Conservation (phyloP, 2,888 invertebrate genomes). For the Merodon equestris region DNA sequence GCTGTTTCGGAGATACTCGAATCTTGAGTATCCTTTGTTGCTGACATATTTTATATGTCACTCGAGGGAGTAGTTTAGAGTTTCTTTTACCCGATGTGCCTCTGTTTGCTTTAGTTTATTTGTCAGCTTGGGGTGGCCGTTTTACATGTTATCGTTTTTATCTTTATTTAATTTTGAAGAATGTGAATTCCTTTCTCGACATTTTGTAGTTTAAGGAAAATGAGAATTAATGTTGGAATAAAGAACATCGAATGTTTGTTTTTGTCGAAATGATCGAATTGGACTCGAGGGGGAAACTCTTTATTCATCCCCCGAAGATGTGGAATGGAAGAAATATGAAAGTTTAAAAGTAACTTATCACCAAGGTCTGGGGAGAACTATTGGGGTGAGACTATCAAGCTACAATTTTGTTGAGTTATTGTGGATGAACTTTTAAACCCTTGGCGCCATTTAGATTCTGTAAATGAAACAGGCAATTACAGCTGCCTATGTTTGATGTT, state of each 20-base stretch:
- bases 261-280: too few species aligned
- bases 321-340: neutral
- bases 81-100: neutral
- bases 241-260: too few species aligned
- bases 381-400: too few species aligned
- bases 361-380: too few species aligned
- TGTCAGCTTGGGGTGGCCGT: conserved; percentile 26
- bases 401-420: too few species aligned
- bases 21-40: conserved; percentile 27
- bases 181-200: neutral
- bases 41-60: conserved; percentile 43
- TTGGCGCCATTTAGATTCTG: too few species aligned
- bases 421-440: too few species aligned
- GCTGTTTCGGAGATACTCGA: neutral
- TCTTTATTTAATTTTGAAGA: neutral
- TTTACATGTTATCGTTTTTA: conserved; percentile 45
- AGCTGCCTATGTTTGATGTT: too few species aligned
- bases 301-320: neutral
- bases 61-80: conserved; percentile 56
- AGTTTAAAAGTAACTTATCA: too few species aligned
- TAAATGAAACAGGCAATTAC: too few species aligned
- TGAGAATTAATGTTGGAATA: conserved; percentile 43
- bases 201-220: conserved; percentile 34
- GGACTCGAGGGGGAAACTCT: neutral
- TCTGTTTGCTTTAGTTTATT: too few species aligned